Conservation (phyloP, 2,113 vertebrate genomes). For the Sigmodon hispidus region DNA sequence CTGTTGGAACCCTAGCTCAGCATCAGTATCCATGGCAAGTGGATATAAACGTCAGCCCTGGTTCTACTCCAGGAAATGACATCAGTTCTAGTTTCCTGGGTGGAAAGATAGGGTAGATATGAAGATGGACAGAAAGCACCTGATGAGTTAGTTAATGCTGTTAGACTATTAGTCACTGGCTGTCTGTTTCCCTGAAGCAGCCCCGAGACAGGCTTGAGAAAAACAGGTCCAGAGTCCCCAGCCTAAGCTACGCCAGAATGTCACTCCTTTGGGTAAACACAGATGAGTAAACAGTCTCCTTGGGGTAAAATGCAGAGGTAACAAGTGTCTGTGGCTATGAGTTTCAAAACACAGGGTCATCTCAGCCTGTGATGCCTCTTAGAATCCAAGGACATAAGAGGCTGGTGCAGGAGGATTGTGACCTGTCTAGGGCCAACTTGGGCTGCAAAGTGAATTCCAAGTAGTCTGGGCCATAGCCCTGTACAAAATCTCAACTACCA, state of each 20-base stretch:
- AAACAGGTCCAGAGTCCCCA: neutral
- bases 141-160: neutral
- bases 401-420: too few relatives aligned
- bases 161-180: neutral
- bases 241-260: neutral
- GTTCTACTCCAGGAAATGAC: neutral
- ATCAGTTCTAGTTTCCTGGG: neutral
- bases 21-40: too few relatives aligned
- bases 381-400: neutral
- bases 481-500: neutral
- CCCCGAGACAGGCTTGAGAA: neutral
- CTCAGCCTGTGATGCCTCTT: neutral
- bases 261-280: slow-evolving; percentile 23
- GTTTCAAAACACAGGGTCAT: neutral
- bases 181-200: neutral
- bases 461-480: neutral
- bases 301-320: neutral
- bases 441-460: neutral
- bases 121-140: neutral
- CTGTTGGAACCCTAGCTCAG: rapidly evolving
- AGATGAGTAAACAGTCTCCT: neutral
- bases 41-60: neutral
- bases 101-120: neutral
- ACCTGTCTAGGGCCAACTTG: neutral
- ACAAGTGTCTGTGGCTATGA: neutral